Base-by-base conservation (phyloP, 2,113 vertebrate species). In the Proteles cristata region DNA sequence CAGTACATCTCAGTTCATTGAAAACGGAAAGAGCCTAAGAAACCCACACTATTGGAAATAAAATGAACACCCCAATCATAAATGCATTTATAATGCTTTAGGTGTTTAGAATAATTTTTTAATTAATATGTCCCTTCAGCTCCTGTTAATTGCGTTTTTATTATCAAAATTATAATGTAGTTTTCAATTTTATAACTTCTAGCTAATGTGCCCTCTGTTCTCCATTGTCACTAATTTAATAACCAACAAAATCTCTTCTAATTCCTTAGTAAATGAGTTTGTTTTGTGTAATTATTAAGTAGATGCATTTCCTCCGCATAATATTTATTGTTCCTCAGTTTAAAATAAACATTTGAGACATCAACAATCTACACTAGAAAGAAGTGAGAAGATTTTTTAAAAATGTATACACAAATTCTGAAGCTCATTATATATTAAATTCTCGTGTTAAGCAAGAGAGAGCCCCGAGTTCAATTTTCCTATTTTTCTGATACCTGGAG, bases 61-160 rank as follows among this genome's bases (percentile, higher is more conserved):
- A 90, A 97, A 96, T 80, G 63, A 90, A 88, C 28, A 58, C 35
- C 17, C 43, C 39, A 66, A 71, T 77, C 11, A 9, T 73, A 89
- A 77, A 23, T 68, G 43, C 61, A 16, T 84, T 92, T 85, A 68
- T 1, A 82, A 63, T 58, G 53, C n/a, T 53, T 74, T 87, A 89
- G 87, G 86, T 71, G 85, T 50, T 97, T 87, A 53, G 4, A 69
- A 74, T 90, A 71, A 39, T 39, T 87, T 93, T 93, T 93, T 90
- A 93, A 94, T 95, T 96, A 96, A 88, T 95, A 92, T 85, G 65
- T 92, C 66, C 89, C 69, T 90, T 92, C 26, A 74, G 58, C n/a
- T 93, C 76, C 80, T 97, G 96, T 98, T 96, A 96, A 97, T 96
- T 96, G 96, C 84, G 71, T 88, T 97, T 96, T 97, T 97, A 97